These are phyloP conservation scores for Caenorhabditis sp. DNA, from an alignment of 2,888 invertebrate genomes.

Conservation along the genomic window DNA sequence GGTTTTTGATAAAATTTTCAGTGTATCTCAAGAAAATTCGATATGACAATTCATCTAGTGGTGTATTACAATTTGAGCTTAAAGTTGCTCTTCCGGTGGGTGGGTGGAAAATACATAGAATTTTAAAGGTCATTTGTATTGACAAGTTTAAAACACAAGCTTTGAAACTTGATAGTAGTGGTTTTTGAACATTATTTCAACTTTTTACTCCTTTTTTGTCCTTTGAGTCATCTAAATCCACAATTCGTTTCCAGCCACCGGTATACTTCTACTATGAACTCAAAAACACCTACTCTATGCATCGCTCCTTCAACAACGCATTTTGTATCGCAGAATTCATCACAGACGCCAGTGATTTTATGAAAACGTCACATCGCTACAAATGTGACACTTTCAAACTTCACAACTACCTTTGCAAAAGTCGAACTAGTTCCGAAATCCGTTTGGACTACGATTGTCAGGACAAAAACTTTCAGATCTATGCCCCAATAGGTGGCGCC, in stretches of 20 bases:
- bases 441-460: neutral
- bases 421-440: neutral
- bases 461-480: neutral
- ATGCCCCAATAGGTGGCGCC: constrained; percentile 49
- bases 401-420: constrained; percentile 32
- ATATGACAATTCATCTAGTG: constrained; percentile 25
- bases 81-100: constrained; percentile 14
- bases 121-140: too few relatives aligned
- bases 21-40: constrained; percentile 11
- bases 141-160: too few relatives aligned
- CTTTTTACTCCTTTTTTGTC: neutral
- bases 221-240: too few relatives aligned
- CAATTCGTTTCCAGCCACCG: constrained; percentile 36
- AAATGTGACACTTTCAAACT: constrained; percentile 37
- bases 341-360: neutral
- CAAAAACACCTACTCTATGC: constrained; percentile 26
- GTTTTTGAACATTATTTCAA: neutral
- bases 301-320: constrained; percentile 34
- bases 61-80: constrained; percentile 20
- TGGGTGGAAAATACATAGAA: too few relatives aligned
- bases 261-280: constrained; percentile 59
- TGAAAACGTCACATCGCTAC: neutral
- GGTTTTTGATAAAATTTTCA: constrained; percentile 3
- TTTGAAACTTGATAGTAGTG: too few relatives aligned
- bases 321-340: constrained; percentile 34